Evolutionary conservation across 1,140 invertebrate genomes (phyloP).

Genomic region (Oryctes rhinoceros): DNA sequence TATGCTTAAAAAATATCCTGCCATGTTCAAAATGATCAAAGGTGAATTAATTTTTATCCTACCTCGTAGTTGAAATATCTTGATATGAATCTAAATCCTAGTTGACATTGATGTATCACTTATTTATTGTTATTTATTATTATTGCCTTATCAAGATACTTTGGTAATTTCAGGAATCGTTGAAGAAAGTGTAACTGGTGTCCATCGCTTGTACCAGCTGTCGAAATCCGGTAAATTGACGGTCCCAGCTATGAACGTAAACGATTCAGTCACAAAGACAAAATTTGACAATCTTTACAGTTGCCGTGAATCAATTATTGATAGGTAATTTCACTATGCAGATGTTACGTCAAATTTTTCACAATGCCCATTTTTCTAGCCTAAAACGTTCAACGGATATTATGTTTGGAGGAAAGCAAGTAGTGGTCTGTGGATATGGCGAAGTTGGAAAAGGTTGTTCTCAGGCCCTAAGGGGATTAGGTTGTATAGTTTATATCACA

Average conservation of each 20-base stretch:
- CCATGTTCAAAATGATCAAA: constrained; percentile 95
- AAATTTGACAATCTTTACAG: constrained; percentile 98
- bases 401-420: constrained; percentile 98
- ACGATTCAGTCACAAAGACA: constrained; percentile 98
- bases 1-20: constrained; percentile 96
- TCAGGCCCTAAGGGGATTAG: constrained; percentile 92
- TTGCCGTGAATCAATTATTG: constrained; percentile 88
- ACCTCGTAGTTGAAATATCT: too few species aligned
- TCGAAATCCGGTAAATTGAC: constrained; percentile 93
- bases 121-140: constrained; percentile 17
- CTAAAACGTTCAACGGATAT: constrained; percentile 95
- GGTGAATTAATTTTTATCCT: constrained; percentile 63
- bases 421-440: constrained; percentile 96
- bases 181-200: constrained; percentile 97
- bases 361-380: constrained; percentile 47
- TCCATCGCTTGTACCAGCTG: constrained; percentile 95
- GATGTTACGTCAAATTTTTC: background rate
- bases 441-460: constrained; percentile 98
- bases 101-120: constrained; percentile 25
- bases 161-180: constrained; percentile 80
- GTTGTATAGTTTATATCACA: constrained; percentile 93
- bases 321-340: constrained; percentile 70
- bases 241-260: constrained; percentile 99
- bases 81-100: background rate
- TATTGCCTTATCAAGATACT: background rate